Percentiles rank a stretch among this genome's conserved stretches.
These are phyloP conservation scores for Synergus laeviventris DNA, from an alignment of 2,888 invertebrate species.

Conservation along the genomic window DNA sequence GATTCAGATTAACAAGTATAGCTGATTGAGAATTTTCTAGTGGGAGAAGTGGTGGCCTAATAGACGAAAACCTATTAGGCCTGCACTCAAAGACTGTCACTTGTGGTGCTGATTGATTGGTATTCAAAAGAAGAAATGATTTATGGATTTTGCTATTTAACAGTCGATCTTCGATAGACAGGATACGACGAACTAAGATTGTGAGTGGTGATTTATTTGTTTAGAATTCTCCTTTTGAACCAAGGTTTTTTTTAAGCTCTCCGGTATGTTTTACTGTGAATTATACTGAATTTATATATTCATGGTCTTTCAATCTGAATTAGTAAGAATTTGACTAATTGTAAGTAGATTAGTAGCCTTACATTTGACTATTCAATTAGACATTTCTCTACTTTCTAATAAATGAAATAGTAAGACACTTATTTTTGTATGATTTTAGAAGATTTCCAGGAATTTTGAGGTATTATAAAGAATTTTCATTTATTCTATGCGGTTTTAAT, in stretches of 20 bases:
- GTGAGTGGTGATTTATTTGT: neutral
- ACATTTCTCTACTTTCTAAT: no score
- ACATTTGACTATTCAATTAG: no score
- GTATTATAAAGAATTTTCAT: no score
- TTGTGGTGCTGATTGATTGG: neutral
- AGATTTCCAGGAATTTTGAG: no score
- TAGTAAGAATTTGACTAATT: no score
- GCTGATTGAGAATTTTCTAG: neutral
- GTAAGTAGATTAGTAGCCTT: no score
- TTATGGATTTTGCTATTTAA: neutral
- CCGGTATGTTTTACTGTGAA: neutral
- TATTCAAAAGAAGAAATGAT: neutral
- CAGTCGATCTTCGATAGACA: neutral
- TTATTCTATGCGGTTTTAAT: no score
- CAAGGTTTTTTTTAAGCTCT: neutral
- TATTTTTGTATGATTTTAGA: no score
- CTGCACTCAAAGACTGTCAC: neutral
- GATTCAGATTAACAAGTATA: neutral
- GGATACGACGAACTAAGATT: neutral
- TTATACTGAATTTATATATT: neutral
- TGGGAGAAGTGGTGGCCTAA: neutral
- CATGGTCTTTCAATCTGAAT: no score
- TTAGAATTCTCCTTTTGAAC: neutral
- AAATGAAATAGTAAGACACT: no score
- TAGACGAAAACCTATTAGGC: neutral